Evolutionary conservation across 2,888 invertebrate genomes (phyloP), one percentile per base, ranked within the genome.

Genomic region (Noctua janthina): DNA sequence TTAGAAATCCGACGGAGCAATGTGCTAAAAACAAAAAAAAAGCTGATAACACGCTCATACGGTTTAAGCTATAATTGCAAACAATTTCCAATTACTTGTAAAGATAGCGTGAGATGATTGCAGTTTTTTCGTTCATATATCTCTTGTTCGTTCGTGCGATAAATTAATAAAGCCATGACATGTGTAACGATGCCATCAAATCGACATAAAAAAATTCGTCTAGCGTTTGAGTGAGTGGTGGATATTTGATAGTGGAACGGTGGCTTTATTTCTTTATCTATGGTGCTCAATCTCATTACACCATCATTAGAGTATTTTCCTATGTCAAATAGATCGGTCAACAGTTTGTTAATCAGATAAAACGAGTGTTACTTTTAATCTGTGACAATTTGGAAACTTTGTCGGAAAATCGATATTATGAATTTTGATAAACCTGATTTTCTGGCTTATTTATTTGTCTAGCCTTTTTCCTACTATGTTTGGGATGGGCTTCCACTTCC

Each of bases 41-140:
- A 79, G 76, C 54, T 59, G 69, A 78, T 78, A 75, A 74, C 86
- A 81, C 76, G 86, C 83, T 74, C 82, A 72, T 79, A 85, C 78
- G 66, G 81, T 81, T 89, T 76, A 69, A 80, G 72, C 54, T 85
- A 76, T 87, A 87, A 89, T 89, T 89, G 75, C 81, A 51, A 89
- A 85, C 87, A 70, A 81, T 90, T 89, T 84, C 75, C 90, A 71
- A 89, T 89, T 90, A 87, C 81, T 87, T 79, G 76, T 88, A 83
- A 82, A 81, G 85, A 76, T 87, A 78, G 85, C 89, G 89, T 89
- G 89, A 87, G 83, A 87, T 87, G 75, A 84, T 76, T 82, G 72
- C 76, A 72, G 51, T 73, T 83, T 88, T 90, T 89, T 72, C 3
- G 11, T 74, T 56, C 43, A 74, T 81, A 76, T 68, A 78, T 78